These are phyloP conservation scores for Enteromius argenteus DNA, from an alignment of 2,797 vertebrate genomes.

Conservation along the genomic window DNA sequence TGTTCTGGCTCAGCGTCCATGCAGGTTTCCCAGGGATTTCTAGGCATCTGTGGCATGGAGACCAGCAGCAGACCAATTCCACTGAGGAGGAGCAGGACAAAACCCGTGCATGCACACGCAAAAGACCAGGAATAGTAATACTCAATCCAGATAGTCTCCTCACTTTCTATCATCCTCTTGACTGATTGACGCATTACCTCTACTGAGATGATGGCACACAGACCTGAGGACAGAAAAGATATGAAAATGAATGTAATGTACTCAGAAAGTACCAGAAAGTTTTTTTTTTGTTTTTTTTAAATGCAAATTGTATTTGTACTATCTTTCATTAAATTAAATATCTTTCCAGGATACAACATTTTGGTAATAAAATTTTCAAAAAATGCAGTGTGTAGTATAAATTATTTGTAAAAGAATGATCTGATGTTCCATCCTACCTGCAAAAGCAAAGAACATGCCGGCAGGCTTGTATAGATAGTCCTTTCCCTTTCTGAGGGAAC, in stretches of 20 bases:
- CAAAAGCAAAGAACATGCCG: slow-evolving; percentile 93
- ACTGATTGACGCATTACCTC: slow-evolving; percentile 98
- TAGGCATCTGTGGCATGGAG: slow-evolving; percentile 95
- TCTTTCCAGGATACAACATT: not conserved
- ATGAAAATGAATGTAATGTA: not conserved
- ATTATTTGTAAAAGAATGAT: not conserved
- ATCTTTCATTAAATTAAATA: not conserved
- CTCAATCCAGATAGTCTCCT: slow-evolving; percentile 91
- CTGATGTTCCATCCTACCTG: slow-evolving; percentile 77
- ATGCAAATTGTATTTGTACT: not conserved
- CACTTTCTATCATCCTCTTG: slow-evolving; percentile 94
- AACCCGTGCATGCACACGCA: slow-evolving; percentile 88
- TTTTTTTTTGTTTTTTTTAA: not conserved
- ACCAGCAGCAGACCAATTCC: slow-evolving; percentile 89
- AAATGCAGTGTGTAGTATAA: not conserved
- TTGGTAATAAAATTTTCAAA: not conserved
- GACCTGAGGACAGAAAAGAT: slow-evolving; percentile 76
- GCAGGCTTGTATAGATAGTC: slow-evolving; percentile 94
- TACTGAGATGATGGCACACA: slow-evolving; percentile 92
- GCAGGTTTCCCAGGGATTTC: slow-evolving; percentile 97
- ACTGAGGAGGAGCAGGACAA: slow-evolving; percentile 88
- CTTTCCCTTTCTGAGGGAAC: slow-evolving; percentile 84
- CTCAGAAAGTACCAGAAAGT: not conserved
- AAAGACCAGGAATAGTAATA: slow-evolving; percentile 95
- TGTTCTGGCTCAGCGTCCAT: slow-evolving; percentile 93